Conservation (phyloP, 2,888 invertebrate genomes). For the Boloria euphrosyne region DNA sequence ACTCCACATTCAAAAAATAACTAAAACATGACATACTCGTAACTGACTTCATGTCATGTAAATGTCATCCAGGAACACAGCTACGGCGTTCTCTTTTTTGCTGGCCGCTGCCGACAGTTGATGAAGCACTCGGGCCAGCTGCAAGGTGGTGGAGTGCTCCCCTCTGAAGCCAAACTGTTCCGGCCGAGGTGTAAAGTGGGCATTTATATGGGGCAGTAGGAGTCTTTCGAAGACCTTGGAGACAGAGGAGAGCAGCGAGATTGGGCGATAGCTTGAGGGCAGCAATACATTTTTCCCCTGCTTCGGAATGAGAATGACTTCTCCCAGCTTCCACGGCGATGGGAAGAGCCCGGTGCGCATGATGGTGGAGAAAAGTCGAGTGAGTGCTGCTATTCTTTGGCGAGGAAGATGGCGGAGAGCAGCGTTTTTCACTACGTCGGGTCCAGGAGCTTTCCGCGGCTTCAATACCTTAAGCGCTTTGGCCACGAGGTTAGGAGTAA, state of each 20-base stretch:
- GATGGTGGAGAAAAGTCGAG: slow-evolving; percentile 36
- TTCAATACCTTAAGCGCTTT: neutral
- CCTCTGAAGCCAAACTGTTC: neutral
- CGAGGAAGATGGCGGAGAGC: slow-evolving; percentile 29
- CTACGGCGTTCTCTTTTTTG: neutral
- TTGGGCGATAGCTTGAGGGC: neutral
- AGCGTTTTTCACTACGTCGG: slow-evolving; percentile 30
- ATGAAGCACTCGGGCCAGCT: neutral
- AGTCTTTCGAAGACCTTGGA: neutral
- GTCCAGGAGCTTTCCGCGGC: slow-evolving; percentile 37
- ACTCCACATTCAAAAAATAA: too few species aligned
- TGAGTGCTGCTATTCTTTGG: slow-evolving; percentile 15
- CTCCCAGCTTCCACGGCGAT: slow-evolving; percentile 35
- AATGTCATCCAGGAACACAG: neutral
- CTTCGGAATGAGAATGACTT: slow-evolving; percentile 1
- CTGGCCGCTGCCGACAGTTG: neutral
- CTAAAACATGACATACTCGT: too few species aligned
- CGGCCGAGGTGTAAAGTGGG: neutral
- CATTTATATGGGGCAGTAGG: neutral
- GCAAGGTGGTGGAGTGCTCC: neutral
- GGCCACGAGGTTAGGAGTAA: slow-evolving; percentile 28
- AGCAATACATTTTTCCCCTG: neutral
- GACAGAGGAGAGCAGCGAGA: neutral
- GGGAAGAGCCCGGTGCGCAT: slow-evolving; percentile 35
- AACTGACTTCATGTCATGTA: too few species aligned